Base-by-base conservation (phyloP, 2,888 invertebrate genomes). In the Icerya purchasi region DNA sequence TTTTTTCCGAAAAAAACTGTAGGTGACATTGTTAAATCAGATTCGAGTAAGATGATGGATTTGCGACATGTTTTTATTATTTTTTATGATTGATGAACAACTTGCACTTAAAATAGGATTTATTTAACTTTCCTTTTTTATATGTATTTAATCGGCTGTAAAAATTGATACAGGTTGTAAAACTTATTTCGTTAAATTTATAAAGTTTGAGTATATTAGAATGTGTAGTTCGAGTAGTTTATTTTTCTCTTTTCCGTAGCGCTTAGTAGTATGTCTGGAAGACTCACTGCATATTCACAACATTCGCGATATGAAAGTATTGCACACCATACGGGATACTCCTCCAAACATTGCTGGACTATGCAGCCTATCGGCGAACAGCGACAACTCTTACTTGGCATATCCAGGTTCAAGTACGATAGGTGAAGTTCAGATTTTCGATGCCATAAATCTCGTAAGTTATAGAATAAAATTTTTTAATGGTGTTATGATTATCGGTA, bases 231-330 rank as follows among this genome's bases (percentile, higher is more conserved):
- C 10, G 23, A 55, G 8, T 55, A 14, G 56, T 36, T 57, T 50
- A n/a, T 49, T 24, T 53, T 53, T 53, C 24, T 61, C 14, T 56
- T 62, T 54, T 63, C 69, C 69, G 54, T 77, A 88, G 87, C 80
- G 97, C 69, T 77, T 98, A 72, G 85, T 98, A 65, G 97, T 98
- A 66, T 96, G 96, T 72, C 76, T 98, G 68, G 96, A 97, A 74
- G 97, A 97, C 73, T 90, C 90, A 67, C 78, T 98, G 66, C 94
- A 94, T 74, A 93, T 98, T 71, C 97, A 98, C 78, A 96, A 94
- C 75, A 94, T 98, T 69, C 83, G 87, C 67, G 93, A 96, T 73
- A 94, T 96, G 94, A 92, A 91, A 76, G 88, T 96, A 65, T 78
- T 97, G 69, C 97, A 98, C 75, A 94, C 93, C 62, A 97, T 98